Conservation (phyloP, 2,113 vertebrate genomes). For the Menura novaehollandiae region DNA sequence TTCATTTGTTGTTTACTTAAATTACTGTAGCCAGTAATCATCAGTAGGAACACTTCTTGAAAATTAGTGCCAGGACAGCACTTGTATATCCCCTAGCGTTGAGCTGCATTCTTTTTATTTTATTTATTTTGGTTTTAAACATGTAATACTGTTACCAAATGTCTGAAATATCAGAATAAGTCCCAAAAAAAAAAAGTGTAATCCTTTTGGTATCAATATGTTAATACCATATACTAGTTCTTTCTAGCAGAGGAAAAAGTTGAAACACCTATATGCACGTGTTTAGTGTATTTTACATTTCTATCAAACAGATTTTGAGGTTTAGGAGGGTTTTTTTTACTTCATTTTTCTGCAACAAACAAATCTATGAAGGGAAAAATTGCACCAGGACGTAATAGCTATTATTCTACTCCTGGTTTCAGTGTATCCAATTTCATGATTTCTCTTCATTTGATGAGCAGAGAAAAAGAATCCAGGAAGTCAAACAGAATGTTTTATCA, state of each 20-base stretch:
- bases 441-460: background rate
- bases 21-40: background rate
- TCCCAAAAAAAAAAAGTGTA: too few species aligned
- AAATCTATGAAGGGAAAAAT: background rate
- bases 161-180: too few species aligned
- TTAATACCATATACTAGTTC: background rate
- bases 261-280: fast-evolving
- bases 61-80: background rate
- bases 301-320: background rate
- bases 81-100: background rate
- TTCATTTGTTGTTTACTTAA: background rate
- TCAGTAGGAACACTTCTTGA: background rate
- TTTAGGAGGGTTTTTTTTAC: background rate
- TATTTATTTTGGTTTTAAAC: background rate
- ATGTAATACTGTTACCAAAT: background rate
- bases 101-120: background rate
- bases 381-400: background rate
- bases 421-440: background rate
- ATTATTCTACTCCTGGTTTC: background rate
- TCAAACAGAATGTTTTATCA: background rate
- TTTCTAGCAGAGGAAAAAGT: background rate
- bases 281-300: background rate
- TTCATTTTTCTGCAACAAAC: background rate
- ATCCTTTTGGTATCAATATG: too few species aligned
- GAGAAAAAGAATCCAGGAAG: background rate